These are phyloP conservation scores for Psephotus haematonotus DNA, from an alignment of 2,113 vertebrate genomes.

Conservation along the genomic window DNA sequence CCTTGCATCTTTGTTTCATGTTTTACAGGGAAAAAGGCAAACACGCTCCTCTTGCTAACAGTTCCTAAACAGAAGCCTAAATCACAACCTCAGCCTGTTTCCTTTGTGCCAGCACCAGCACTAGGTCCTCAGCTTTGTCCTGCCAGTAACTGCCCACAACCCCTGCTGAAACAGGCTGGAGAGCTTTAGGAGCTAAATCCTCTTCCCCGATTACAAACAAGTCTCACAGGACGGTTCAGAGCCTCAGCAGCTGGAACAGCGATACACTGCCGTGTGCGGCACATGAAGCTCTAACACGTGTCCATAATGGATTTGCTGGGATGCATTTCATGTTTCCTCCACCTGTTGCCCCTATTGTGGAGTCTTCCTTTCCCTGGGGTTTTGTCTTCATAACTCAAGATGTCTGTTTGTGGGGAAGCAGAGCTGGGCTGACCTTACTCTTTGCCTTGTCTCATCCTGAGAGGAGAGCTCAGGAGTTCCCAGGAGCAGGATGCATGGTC, in stretches of 20 bases:
- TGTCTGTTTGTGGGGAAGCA: background rate
- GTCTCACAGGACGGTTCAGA: background rate
- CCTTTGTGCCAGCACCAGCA: background rate
- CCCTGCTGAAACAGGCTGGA: background rate
- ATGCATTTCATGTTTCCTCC: background rate
- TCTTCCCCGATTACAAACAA: background rate
- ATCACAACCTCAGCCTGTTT: background rate
- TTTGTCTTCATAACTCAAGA: background rate
- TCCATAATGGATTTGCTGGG: slow-evolving; percentile 30
- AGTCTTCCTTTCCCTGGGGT: background rate
- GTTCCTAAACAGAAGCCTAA: background rate
- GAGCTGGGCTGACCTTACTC: background rate
- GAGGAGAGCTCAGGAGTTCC: background rate
- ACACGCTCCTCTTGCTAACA: background rate
- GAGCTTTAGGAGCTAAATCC: background rate
- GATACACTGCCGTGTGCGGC: background rate
- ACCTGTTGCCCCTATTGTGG: background rate
- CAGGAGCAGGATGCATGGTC: background rate
- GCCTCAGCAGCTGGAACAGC: slow-evolving; percentile 37
- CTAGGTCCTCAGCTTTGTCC: background rate
- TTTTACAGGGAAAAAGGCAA: background rate
- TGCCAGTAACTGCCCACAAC: background rate
- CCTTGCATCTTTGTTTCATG: background rate
- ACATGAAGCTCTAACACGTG: slow-evolving; percentile 4
- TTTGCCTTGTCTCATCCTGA: background rate